Evolutionary conservation across 2,113 vertebrate species (phyloP).

Genomic region (Eulemur rufifrons): DNA sequence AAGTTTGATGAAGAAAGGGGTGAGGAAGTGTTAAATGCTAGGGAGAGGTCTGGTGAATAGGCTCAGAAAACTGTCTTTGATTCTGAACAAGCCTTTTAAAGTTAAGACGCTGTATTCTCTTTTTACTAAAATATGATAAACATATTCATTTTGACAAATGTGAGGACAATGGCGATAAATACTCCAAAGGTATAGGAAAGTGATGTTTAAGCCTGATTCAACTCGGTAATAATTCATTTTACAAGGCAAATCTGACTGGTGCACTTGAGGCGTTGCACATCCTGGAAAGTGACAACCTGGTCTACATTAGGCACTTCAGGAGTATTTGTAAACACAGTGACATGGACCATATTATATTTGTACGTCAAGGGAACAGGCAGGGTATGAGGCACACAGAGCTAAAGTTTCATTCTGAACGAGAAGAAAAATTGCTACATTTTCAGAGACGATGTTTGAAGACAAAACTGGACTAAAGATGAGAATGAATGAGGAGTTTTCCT

Average conservation of each 20-base stretch:
- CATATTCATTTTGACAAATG: not conserved
- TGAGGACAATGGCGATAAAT: not conserved
- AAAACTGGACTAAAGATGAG: not conserved
- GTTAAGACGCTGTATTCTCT: not conserved
- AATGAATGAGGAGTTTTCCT: not conserved
- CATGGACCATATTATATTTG: no score
- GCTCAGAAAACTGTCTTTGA: not conserved
- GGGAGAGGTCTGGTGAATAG: not conserved
- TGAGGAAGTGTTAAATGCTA: not conserved
- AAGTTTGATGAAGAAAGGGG: not conserved
- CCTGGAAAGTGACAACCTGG: no score
- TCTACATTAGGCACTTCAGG: no score
- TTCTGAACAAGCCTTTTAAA: not conserved
- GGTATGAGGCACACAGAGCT: not conserved
- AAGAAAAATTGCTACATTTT: not conserved
- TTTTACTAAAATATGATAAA: not conserved
- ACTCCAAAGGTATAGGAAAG: not conserved
- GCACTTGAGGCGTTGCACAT: accelerated
- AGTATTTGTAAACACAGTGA: no score
- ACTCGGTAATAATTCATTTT: no score
- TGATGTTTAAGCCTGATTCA: not conserved
- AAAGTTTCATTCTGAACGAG: not conserved
- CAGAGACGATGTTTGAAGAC: not conserved
- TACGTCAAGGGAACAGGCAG: not conserved
- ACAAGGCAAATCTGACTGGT: not conserved